Conservation (phyloP, 53 echinoderm and acorn worm species). For the Apostichopus leukothele region DNA sequence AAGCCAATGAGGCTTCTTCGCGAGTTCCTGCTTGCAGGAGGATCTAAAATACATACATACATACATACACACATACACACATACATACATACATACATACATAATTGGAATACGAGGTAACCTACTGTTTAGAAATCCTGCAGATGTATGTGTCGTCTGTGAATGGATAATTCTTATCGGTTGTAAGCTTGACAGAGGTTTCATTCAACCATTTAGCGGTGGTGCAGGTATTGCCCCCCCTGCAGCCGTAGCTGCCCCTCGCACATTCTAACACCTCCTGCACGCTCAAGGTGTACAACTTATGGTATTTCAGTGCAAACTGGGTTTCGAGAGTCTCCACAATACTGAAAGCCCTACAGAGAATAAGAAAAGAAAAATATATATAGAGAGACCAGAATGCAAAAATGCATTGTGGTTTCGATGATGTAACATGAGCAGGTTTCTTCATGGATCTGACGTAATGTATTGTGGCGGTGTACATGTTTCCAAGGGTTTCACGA, state of each 20-base stretch:
- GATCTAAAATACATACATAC: too few species aligned
- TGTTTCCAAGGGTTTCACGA: too few species aligned
- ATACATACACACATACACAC: too few species aligned
- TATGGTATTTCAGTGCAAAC: slow-evolving; percentile 65
- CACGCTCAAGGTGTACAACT: slow-evolving; percentile 64
- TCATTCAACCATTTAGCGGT: slow-evolving; percentile 72
- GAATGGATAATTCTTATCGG: slow-evolving; percentile 75
- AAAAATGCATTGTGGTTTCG: too few species aligned
- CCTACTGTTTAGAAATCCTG: slow-evolving; percentile 51
- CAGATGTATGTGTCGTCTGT: slow-evolving; percentile 51
- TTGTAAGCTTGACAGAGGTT: slow-evolving; percentile 56
- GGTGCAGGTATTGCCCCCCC: slow-evolving; percentile 65
- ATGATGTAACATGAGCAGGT: too few species aligned
- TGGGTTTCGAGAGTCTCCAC: slow-evolving; percentile 83
- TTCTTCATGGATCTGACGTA: too few species aligned
- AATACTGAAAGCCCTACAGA: slow-evolving; percentile 87
- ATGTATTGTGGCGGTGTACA: too few species aligned
- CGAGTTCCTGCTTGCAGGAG: too few species aligned
- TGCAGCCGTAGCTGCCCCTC: slow-evolving; percentile 60
- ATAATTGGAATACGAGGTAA: too few species aligned
- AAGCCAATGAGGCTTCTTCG: too few species aligned
- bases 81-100: too few species aligned
- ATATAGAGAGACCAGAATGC: too few species aligned
- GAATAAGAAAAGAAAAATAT: background rate
- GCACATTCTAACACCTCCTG: slow-evolving; percentile 89